A percentile compares a stretch with the other conserved stretches of the same genome.
Conservation (phyloP, 2,113 vertebrate genomes). For the Arvicanthis niloticus region DNA sequence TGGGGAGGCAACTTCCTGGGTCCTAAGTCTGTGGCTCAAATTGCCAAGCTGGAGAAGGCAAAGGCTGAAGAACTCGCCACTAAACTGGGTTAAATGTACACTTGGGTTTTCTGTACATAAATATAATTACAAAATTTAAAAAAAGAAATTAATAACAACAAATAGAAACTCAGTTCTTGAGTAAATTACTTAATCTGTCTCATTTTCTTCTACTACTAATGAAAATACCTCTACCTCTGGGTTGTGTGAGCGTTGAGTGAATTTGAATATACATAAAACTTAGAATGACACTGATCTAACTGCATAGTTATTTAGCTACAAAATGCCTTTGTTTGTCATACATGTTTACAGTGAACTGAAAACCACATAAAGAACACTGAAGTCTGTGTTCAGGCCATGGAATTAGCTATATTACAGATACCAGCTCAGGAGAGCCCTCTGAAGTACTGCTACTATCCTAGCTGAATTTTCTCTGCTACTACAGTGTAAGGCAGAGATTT, state of each 20-base stretch:
- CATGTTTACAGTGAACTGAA: background rate
- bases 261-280: background rate
- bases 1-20: too few species aligned
- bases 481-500: background rate
- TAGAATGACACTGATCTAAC: background rate
- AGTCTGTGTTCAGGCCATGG: background rate
- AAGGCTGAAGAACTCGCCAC: too few species aligned
- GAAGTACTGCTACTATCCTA: background rate
- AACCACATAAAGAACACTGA: background rate
- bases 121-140: too few species aligned
- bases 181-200: slow-evolving; percentile 28
- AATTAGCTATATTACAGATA: background rate
- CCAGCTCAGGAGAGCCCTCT: background rate
- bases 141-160: background rate
- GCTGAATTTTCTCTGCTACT: background rate
- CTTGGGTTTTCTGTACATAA: too few species aligned
- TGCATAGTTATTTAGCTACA: background rate
- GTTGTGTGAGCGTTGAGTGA: background rate
- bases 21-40: too few species aligned
- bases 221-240: background rate
- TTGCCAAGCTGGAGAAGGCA: too few species aligned
- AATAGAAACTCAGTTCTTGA: slow-evolving; percentile 18
- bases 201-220: background rate
- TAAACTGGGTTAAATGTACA: too few species aligned
- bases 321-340: background rate